Conservation (phyloP, 37 sponge, comb jelly and placozoan species). For the Dysidea cf. avara region DNA sequence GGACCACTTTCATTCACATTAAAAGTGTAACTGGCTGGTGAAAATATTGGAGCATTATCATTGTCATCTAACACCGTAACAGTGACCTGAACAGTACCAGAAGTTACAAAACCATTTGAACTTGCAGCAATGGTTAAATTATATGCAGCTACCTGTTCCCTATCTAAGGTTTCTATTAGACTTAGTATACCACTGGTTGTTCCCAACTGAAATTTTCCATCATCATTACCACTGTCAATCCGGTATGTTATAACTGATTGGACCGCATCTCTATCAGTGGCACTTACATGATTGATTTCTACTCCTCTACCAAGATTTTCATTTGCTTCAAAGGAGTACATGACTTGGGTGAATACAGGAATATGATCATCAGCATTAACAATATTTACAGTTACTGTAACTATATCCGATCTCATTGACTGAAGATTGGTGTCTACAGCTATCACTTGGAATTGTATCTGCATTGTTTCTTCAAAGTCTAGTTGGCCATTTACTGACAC, state of each 20-base stretch:
- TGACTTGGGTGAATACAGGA: constrained; percentile 31
- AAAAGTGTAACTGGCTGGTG: background rate
- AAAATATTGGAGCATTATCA: background rate
- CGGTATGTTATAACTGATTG: too few relatives aligned
- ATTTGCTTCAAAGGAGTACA: constrained; percentile 12
- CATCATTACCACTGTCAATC: too few relatives aligned
- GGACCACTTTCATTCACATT: background rate
- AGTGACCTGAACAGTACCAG: background rate
- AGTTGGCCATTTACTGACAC: constrained; percentile 18
- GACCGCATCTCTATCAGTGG: constrained; percentile 67
- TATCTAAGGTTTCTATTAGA: too few relatives aligned
- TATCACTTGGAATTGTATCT: constrained; percentile 36
- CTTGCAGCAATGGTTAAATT: too few relatives aligned
- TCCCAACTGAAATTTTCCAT: too few relatives aligned
- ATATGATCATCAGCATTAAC: too few relatives aligned
- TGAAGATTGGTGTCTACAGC: constrained; percentile 50
- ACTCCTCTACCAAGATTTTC: constrained; percentile 36
- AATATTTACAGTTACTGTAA: constrained; percentile 34
- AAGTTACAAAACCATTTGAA: background rate
- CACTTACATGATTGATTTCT: constrained; percentile 31
- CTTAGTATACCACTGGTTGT: too few relatives aligned
- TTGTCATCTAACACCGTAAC: background rate
- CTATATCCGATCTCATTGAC: constrained; percentile 4
- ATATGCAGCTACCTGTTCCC: too few relatives aligned
- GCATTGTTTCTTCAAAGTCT: constrained; percentile 34